Evolutionary conservation across 1,140 invertebrate species (phyloP), one percentile per base, ranked within the genome.

Genomic region (Ridgeia piscesae): DNA sequence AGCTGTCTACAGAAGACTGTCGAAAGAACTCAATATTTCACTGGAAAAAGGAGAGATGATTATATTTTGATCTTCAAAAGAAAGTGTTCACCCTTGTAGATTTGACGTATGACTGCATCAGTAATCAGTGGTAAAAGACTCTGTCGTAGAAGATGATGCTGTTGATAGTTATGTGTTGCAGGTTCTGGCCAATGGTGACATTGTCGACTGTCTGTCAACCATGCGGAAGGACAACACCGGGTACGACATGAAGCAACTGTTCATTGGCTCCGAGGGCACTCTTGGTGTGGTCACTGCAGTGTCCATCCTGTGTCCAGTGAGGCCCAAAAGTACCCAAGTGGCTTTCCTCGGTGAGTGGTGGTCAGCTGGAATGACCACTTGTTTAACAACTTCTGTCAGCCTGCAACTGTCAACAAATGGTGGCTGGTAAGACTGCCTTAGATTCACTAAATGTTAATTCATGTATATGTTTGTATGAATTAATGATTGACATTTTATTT

Each of bases 151-250:
- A 9, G 35, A 27, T 58, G 34, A 93, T 88, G 34, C 91, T 48
- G 33, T 17, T 94, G 89, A 92, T 14, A 21, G 11, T 35, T 1
- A 33, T 91, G 4, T 77, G 31, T 93, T 90, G 21, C 91, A 98
- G 97, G 98, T 99, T 1, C 97, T 98, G 95, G 98, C 99, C 4
- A 97, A 98, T 96, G 99, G 99, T 0, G 95, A 95, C 92, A 96
- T 99, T 0, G 95, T 99, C 21, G 97, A 99, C 95, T 97, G 98
- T 93, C 96, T 99, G 94, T 98, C 97, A 93, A 97, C 97, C 2
- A 96, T 99, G 93, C 98, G 98, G 95, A 99, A 99, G 96, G 99
- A 99, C 95, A 99, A 99, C 95, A 99, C 99, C 0, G 99, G 99
- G 0, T 99, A 99, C 95, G 98, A 99, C 95, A 96, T 99, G 92